Conservation (phyloP, 2,113 vertebrate genomes). For the Laterallus jamaicensis region DNA sequence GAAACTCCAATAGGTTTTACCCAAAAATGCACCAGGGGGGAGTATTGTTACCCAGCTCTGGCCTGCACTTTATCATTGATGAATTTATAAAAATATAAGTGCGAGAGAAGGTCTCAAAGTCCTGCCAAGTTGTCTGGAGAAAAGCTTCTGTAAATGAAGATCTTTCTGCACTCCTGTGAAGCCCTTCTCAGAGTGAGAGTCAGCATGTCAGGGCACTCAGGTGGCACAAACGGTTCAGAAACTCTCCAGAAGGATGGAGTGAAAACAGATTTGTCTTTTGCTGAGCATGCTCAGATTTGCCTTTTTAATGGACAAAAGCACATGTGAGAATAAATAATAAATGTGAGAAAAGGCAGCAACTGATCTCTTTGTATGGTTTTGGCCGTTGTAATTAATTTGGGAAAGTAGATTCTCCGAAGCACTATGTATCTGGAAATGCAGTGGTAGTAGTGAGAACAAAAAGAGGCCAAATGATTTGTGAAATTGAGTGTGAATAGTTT, state of each 20-base stretch:
- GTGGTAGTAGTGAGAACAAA: background rate
- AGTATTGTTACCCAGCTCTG: background rate
- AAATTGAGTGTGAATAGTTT: background rate
- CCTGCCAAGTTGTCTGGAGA: background rate
- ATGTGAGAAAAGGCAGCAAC: background rate
- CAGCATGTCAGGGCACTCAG: background rate
- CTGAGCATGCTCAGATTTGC: background rate
- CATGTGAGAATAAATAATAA: background rate
- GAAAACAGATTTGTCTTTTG: background rate
- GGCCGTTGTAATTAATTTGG: background rate
- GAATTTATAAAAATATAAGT: background rate
- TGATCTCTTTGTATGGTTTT: background rate
- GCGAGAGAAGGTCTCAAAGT: background rate
- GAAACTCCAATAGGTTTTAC: background rate
- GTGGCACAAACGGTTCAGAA: background rate
- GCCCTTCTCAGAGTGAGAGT: background rate
- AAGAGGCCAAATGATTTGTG: background rate
- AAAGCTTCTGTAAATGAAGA: background rate
- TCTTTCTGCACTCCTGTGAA: background rate
- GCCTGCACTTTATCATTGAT: background rate
- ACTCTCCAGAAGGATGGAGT: background rate
- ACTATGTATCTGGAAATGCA: background rate
- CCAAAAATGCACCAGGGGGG: background rate
- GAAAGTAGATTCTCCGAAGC: background rate
- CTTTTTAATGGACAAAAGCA: background rate